Percentiles rank a stretch among this genome's conserved stretches.
phyloP scores from a whole-genome alignment of 2,888 invertebrate genomes.

The Oxycera nigricornis region DNA sequence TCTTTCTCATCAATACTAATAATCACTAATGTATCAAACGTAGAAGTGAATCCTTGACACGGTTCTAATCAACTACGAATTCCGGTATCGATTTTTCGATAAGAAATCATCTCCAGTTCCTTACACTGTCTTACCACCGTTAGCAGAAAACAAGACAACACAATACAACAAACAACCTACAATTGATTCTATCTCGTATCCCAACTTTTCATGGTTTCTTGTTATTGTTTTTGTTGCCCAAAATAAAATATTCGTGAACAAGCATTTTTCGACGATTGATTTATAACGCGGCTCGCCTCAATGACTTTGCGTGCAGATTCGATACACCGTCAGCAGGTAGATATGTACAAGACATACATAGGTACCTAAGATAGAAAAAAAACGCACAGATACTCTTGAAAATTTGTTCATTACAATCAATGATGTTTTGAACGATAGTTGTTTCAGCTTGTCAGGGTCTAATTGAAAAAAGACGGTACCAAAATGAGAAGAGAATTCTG shows the following conservation, averaged over 20 bases:
- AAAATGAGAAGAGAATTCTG: not conserved
- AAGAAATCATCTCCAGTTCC: too few relatives aligned
- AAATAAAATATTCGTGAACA: conserved; percentile 19
- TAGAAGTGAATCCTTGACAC: too few relatives aligned
- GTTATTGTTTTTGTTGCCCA: conserved; percentile 4
- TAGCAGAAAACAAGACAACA: too few relatives aligned
- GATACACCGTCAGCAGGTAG: conserved; percentile 17
- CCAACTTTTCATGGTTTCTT: too few relatives aligned
- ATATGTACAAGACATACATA: not conserved
- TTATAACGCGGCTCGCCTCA: not conserved
- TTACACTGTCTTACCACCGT: too few relatives aligned
- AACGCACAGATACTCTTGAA: not conserved
- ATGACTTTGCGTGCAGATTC: conserved; percentile 32
- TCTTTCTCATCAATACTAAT: too few relatives aligned
- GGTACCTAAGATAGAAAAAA: not conserved
- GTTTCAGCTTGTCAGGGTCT: conserved; percentile 24
- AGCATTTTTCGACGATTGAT: conserved; percentile 27
- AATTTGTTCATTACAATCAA: conserved; percentile 4
- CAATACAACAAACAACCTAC: too few relatives aligned
- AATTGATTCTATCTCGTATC: too few relatives aligned
- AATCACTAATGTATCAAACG: too few relatives aligned
- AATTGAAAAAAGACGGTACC: conserved; percentile 3
- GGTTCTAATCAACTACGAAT: too few relatives aligned
- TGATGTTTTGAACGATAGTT: conserved; percentile 5
- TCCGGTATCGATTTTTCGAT: too few relatives aligned